These are phyloP conservation scores for Eospalax fontanierii DNA, from an alignment of 2,797 vertebrate genomes.

Conservation along the genomic window DNA sequence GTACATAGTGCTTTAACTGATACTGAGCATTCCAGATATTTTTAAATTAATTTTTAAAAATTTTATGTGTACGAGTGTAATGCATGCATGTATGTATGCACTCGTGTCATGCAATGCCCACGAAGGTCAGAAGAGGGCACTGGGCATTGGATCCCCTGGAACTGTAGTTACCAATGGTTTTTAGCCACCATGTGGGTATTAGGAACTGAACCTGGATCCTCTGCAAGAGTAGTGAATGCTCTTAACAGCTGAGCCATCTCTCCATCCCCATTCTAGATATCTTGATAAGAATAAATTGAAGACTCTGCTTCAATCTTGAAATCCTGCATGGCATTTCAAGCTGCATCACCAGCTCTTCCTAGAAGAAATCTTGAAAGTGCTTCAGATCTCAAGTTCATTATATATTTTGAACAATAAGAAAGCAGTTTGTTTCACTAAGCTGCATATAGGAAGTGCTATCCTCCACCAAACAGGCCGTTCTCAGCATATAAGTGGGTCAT, in stretches of 20 bases:
- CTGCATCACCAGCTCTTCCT: not conserved
- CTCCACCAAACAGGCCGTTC: constrained; percentile 13
- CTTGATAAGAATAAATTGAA: not conserved
- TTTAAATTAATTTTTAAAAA: too few species aligned
- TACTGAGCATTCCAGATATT: too few species aligned
- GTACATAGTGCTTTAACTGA: not conserved
- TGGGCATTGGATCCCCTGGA: too few species aligned
- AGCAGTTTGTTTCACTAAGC: not conserved
- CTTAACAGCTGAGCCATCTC: too few species aligned
- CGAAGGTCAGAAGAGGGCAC: too few species aligned
- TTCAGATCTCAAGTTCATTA: constrained; percentile 17
- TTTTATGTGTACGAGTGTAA: too few species aligned
- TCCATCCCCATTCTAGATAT: not conserved
- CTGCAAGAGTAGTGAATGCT: too few species aligned
- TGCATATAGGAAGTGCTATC: not conserved
- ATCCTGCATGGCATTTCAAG: not conserved
- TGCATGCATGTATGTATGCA: too few species aligned
- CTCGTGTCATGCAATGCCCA: too few species aligned
- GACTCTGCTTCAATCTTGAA: not conserved
- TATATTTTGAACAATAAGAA: constrained; percentile 54
- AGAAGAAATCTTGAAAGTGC: constrained; percentile 26
- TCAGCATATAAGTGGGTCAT: constrained; percentile 71
- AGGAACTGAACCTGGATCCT: too few species aligned
- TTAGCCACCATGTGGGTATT: too few species aligned
- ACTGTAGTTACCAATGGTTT: too few species aligned